Evolutionary conservation across 2,888 invertebrate genomes (phyloP).

Genomic region (Cheilosia variabilis): DNA sequence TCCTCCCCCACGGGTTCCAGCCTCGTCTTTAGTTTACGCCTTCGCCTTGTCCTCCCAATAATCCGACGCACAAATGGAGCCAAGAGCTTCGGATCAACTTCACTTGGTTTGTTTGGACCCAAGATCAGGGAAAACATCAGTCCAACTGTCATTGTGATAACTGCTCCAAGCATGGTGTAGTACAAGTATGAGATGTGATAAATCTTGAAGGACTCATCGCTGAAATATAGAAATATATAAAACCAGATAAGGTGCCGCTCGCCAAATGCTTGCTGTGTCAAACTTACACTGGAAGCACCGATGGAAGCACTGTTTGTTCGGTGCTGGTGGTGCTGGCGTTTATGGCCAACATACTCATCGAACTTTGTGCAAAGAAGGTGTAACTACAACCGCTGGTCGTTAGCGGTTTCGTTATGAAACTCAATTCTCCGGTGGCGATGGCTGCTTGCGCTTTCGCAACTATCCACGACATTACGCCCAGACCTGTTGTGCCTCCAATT

Average conservation of each 20-base stretch:
- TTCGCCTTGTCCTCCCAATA: slow-evolving; percentile 77
- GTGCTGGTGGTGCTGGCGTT: slow-evolving; percentile 73
- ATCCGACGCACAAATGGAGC: slow-evolving; percentile 89
- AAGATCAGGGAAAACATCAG: slow-evolving; percentile 85
- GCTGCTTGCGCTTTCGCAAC: slow-evolving; percentile 85
- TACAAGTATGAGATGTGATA: slow-evolving; percentile 91
- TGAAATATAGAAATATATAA: slow-evolving; percentile 61
- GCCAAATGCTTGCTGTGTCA: not conserved
- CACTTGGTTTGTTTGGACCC: slow-evolving; percentile 85
- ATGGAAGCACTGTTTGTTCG: slow-evolving; percentile 22
- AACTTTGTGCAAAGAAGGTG: slow-evolving; percentile 83
- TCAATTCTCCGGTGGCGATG: slow-evolving; percentile 84
- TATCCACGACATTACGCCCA: slow-evolving; percentile 85
- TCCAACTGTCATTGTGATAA: slow-evolving; percentile 85
- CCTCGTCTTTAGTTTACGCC: not conserved
- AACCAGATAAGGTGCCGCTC: not conserved
- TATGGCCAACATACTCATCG: slow-evolving; percentile 79
- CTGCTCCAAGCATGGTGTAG: slow-evolving; percentile 88
- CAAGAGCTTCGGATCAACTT: slow-evolving; percentile 86
- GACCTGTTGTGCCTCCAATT: slow-evolving; percentile 84
- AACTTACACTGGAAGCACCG: slow-evolving; percentile 45
- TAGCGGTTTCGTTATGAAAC: slow-evolving; percentile 84
- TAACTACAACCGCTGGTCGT: slow-evolving; percentile 85
- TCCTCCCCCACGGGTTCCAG: slow-evolving; percentile 36
- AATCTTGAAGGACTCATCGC: slow-evolving; percentile 82